These are phyloP conservation scores for Ceyx melanurus DNA, from an alignment of 2,113 vertebrate genomes.

Conservation along the genomic window DNA sequence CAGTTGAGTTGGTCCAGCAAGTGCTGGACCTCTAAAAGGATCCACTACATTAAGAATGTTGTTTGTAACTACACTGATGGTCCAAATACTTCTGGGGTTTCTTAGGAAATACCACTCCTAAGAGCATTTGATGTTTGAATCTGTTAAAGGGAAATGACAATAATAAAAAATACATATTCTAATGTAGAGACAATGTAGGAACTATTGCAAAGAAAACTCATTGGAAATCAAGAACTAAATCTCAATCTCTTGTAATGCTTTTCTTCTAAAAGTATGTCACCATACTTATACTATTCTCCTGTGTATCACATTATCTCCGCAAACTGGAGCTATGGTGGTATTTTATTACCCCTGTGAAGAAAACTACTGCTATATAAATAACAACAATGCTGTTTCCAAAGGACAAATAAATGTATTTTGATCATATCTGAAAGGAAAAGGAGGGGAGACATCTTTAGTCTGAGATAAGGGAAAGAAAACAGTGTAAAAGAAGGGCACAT, in stretches of 20 bases:
- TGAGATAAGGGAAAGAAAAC: not conserved
- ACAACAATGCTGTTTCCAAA: not conserved
- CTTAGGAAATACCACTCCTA: not conserved
- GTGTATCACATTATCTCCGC: not conserved
- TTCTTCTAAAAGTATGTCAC: not conserved
- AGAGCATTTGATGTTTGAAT: not conserved
- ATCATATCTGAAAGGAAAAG: not conserved
- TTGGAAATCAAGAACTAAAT: not conserved
- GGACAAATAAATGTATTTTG: conserved; percentile 16
- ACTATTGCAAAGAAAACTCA: not conserved
- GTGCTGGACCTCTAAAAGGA: not conserved
- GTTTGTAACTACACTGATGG: not conserved
- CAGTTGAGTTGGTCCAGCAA: fast-evolving
- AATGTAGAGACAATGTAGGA: fast-evolving
- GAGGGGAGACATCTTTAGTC: not conserved
- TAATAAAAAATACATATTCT: not conserved
- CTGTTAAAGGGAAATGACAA: not conserved
- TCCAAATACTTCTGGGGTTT: not conserved
- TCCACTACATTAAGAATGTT: not conserved
- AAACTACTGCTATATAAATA: not conserved
- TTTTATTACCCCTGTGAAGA: not conserved
- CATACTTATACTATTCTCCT: not conserved
- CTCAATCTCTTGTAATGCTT: not conserved
- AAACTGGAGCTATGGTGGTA: not conserved
- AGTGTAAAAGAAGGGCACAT: not conserved